Percentiles rank a stretch among this genome's conserved stretches.
phyloP scores from a whole-genome alignment of 2,888 invertebrate species.

The Acrobasis repandana region DNA sequence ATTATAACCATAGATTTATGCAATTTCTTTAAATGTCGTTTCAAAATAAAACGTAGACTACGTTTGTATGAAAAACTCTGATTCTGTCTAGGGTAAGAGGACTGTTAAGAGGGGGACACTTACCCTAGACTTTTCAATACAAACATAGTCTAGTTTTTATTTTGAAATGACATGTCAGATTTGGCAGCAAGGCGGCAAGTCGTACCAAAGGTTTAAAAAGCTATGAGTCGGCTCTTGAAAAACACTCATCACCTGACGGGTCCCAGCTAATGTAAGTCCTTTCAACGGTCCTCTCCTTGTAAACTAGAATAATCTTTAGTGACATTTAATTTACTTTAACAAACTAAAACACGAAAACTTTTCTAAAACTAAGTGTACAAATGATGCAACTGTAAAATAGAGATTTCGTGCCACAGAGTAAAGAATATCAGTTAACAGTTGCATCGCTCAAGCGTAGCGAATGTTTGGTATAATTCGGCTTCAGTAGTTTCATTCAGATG shows the following conservation, averaged over 20 bases:
- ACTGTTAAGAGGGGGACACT: too few species aligned
- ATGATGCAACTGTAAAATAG: slow-evolving; percentile 36
- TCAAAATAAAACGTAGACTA: too few species aligned
- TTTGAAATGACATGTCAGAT: too few species aligned
- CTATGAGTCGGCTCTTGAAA: too few species aligned
- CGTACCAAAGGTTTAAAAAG: too few species aligned
- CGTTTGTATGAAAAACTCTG: too few species aligned
- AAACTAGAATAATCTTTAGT: slow-evolving; percentile 58
- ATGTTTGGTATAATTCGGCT: neutral
- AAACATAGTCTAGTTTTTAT: too few species aligned
- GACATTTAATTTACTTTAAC: slow-evolving; percentile 60
- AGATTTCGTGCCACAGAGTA: slow-evolving; percentile 26
- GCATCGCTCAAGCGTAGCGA: neutral
- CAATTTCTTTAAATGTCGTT: too few species aligned
- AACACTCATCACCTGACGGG: slow-evolving; percentile 52
- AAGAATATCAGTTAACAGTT: slow-evolving; percentile 16
- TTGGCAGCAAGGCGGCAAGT: too few species aligned
- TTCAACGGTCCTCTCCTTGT: slow-evolving; percentile 58
- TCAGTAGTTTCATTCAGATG: neutral
- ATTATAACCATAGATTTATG: too few species aligned
- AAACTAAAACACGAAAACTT: slow-evolving; percentile 32
- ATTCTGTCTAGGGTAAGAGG: too few species aligned
- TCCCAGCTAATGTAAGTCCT: slow-evolving; percentile 48
- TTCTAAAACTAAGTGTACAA: slow-evolving; percentile 10
- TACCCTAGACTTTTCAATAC: too few species aligned